A percentile compares a stretch with the other conserved stretches of the same genome.
Conservation (phyloP, 2,888 invertebrate genomes). For the Tenthredo distinguenda region DNA sequence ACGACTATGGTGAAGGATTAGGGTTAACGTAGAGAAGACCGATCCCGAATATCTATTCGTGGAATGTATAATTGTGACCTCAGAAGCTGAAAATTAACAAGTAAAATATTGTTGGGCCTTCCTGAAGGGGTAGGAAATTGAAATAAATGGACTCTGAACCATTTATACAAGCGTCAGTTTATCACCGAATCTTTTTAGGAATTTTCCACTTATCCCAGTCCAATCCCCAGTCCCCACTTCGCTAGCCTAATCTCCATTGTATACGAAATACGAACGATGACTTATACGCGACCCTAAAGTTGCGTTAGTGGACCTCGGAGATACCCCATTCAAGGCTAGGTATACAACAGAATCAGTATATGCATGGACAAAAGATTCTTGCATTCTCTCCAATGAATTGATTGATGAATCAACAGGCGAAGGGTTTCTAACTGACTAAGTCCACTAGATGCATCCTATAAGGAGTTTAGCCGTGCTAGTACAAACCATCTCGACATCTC, state of each 20-base stretch:
- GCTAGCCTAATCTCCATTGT: conserved; percentile 2
- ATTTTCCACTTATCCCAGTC: neutral
- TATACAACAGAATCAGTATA: neutral
- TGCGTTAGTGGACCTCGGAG: neutral
- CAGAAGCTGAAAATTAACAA: conserved; percentile 2
- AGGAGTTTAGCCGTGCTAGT: neutral
- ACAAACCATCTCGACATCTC: neutral
- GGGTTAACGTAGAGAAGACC: neutral
- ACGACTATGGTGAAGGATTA: neutral
- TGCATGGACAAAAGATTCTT: neutral
- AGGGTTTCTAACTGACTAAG: neutral
- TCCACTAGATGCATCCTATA: neutral
- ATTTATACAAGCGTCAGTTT: conserved; percentile 2
- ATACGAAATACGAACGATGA: neutral
- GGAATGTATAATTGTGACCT: neutral
- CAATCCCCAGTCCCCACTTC: neutral
- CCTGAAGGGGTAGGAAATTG: neutral
- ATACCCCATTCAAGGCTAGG: neutral
- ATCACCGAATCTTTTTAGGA: conserved; percentile 2
- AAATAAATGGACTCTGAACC: neutral
- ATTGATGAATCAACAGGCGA: neutral
- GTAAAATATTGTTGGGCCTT: neutral
- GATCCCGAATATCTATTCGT: neutral
- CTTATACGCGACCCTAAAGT: neutral
- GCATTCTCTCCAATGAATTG: neutral